A percentile compares a stretch with the other conserved stretches of the same genome.
Evolutionary conservation across 2,113 vertebrate genomes (phyloP).

Genomic region (Lutjanus erythropterus): DNA sequence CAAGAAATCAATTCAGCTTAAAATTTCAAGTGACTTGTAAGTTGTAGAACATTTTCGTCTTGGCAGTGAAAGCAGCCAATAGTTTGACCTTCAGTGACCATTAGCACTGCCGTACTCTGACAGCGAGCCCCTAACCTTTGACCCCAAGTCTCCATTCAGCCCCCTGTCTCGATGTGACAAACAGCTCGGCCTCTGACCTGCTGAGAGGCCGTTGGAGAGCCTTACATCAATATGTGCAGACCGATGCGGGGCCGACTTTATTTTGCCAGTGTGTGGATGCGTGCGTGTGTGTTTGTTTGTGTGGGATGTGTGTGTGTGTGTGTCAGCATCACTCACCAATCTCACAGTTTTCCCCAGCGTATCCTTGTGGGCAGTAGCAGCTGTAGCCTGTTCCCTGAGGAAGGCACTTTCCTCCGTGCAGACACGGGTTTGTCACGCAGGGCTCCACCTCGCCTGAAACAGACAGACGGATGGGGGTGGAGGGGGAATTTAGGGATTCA

Average conservation of each 20-base stretch:
- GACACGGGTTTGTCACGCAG: slow-evolving; percentile 91
- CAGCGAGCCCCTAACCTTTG: slow-evolving; percentile 46
- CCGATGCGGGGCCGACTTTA: slow-evolving; percentile 12
- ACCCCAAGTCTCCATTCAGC: slow-evolving; percentile 26
- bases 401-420: slow-evolving; percentile 91
- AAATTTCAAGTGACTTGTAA: slow-evolving; percentile 7
- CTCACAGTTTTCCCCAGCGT: slow-evolving; percentile 95
- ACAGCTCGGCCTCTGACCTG: slow-evolving; percentile 64
- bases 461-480: slow-evolving; percentile 37
- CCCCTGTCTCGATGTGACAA: slow-evolving; percentile 28
- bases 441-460: slow-evolving; percentile 81
- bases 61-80: slow-evolving; percentile 5
- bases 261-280: slow-evolving; percentile 16
- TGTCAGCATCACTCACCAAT: slow-evolving; percentile 87
- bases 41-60: background rate
- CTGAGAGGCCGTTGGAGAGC: slow-evolving; percentile 16
- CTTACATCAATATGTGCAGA: slow-evolving; percentile 4
- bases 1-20: slow-evolving; percentile 32
- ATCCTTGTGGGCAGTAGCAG: slow-evolving; percentile 92
- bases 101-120: background rate
- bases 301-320: slow-evolving; percentile 17
- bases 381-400: slow-evolving; percentile 88
- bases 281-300: background rate
- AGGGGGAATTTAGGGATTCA: background rate
- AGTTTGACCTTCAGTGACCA: slow-evolving; percentile 35